Base-by-base conservation (phyloP, 2,888 invertebrate genomes). In the Neoaliturus tenellus region DNA sequence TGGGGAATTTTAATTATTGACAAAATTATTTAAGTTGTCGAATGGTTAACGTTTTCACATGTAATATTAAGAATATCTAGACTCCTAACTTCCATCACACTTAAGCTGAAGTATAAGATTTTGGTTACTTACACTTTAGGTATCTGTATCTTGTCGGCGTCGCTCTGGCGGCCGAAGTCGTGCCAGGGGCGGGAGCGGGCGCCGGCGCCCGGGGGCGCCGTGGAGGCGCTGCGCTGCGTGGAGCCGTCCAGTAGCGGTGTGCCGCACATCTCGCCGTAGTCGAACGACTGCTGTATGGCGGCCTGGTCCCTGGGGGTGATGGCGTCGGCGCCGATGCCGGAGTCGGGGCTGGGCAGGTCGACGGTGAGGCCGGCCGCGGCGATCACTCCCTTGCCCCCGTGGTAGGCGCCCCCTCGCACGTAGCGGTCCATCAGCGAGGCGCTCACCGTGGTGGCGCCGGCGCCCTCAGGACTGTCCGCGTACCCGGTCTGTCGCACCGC, bases 91-190 rank as follows among this genome's bases (percentile, higher is more conserved):
- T n/a, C n/a, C n/a, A n/a, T n/a, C n/a, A n/a, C n/a, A n/a, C n/a
- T n/a, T n/a, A n/a, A n/a, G n/a, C n/a, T n/a, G n/a, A n/a, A n/a
- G n/a, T n/a, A n/a, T n/a, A n/a, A n/a, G n/a, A n/a, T n/a, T n/a
- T n/a, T n/a, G n/a, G n/a, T 48, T 90, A 96, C 98, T 97, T 93
- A 98, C 98, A 98, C 93, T 96, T 98, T 98, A 91, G 98, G 97
- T 92, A 98, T 98, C 93, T 98, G 98, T 90, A 98, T 97, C 93
- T 98, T 98, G 91, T 98, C 98, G 83, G 97, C 97, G 91, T 98
- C 98, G 90, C 97, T 97, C 90, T 97, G 97, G 87, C 98, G 93
- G 83, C 97, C 98, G 91, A 97, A 98, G 92, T 98, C 98, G 91
- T 97, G 98, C 97, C 97, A 98, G 88, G 97, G 97, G 89, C 97